Evolutionary conservation across 2,797 vertebrate genomes (phyloP), one percentile per base, ranked within the genome.

Genomic region (Tapirus indicus): DNA sequence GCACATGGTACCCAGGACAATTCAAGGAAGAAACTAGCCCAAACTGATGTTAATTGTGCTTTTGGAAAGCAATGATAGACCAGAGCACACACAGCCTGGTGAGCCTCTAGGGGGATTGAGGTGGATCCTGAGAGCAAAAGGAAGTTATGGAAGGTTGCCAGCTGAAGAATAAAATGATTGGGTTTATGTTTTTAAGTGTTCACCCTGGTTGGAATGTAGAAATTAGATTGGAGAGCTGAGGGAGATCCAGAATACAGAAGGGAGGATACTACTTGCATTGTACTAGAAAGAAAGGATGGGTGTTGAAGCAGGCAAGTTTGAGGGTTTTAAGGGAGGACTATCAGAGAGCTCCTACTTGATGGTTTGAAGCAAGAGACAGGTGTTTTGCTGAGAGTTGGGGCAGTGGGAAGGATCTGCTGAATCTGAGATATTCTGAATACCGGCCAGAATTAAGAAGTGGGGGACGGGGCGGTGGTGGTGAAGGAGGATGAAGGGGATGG

Each of bases 401-500:
- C 68, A 74, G 5, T 20, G 38, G 64, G 32, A 75, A 62, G 35
- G 58, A 38, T 17, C 23, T 75, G 29, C 13, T 49, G 7, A 44
- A 27, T 54, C 41, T 29, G 21, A 85, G 47, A 71, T 7, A 2
- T 29, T 49, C 21, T 35, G 56, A 84, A 56, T 35, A 49, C 71
- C 7, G 38, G 49, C 54, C 77, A 58, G 47, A 83, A 3, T 71
- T 72, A 41, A 58, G n/a, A 14, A 14, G 68, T 14, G 32, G 35
- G 52, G 13, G 14, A 38, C 38, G 38, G 38, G 38, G 38, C 38
- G 38, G 38, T 38, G 38, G 38, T 38, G 38, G 38, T 38, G 38
- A 6, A 13, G 5, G 18, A 2, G n/a, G 3, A 9, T 6, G 38
- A 5, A 35, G 13, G 0, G 5, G 17, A 21, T 7, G 44, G 62